These are phyloP conservation scores for Porites lutea DNA, from an alignment of 64 coral and sea anemone species.

Conservation along the genomic window DNA sequence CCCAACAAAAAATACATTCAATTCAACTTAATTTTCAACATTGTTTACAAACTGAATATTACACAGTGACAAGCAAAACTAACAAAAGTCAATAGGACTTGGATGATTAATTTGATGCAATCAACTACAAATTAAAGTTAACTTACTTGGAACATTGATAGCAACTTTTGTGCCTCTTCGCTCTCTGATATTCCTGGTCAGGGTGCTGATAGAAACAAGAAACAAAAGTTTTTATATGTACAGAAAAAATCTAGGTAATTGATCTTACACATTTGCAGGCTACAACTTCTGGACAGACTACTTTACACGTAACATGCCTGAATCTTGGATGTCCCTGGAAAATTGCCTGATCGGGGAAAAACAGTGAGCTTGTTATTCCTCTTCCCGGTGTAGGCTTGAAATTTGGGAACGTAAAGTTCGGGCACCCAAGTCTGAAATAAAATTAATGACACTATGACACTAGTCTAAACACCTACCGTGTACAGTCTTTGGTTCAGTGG, in stretches of 20 bases:
- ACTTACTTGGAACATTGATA: conserved; percentile 98
- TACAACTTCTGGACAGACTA: too few relatives aligned
- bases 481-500: too few relatives aligned
- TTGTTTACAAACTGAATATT: too few relatives aligned
- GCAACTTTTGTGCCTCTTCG: conserved; percentile 97
- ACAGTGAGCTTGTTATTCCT: conserved; percentile 86
- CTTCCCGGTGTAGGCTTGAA: conserved; percentile 62
- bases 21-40: too few relatives aligned
- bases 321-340: conserved; percentile 91
- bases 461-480: too few relatives aligned
- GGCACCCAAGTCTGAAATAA: conserved; percentile 86
- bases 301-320: conserved; percentile 23
- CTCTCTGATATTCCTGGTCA: conserved; percentile 94
- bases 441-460: neutral
- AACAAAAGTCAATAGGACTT: neutral
- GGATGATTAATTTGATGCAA: neutral
- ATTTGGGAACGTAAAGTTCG: conserved; percentile 80
- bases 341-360: conserved; percentile 89
- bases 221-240: too few relatives aligned
- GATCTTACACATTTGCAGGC: too few relatives aligned
- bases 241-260: too few relatives aligned
- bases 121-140: neutral
- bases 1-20: too few relatives aligned
- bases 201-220: conserved; percentile 50
- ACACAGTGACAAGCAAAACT: too few relatives aligned